Conservation (phyloP, 2,113 vertebrate genomes). For the Columba janthina region DNA sequence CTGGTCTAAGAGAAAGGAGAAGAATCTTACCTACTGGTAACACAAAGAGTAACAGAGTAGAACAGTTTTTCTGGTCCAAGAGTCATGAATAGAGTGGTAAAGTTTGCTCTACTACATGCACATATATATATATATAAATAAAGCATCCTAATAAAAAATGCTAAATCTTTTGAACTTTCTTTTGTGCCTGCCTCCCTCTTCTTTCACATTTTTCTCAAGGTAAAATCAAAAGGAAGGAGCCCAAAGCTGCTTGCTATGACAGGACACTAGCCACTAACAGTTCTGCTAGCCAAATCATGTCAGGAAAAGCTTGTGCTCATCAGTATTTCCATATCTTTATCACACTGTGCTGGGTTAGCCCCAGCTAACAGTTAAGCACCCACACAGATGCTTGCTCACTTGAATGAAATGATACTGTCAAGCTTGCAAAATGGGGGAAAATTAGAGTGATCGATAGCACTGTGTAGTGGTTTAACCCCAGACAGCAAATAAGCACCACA, state of each 20-base stretch:
- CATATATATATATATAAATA: not conserved
- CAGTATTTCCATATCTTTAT: not conserved
- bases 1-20: constrained; percentile 89
- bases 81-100: constrained; percentile 77
- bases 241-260: not conserved
- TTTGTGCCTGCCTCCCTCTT: not conserved
- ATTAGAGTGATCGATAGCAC: not conserved
- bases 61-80: constrained; percentile 89
- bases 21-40: constrained; percentile 91
- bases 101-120: constrained; percentile 85
- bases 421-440: not conserved
- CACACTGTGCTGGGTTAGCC: no score
- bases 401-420: not conserved
- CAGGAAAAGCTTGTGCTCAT: not conserved
- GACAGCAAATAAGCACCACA: no score
- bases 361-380: no score
- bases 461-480: no score
- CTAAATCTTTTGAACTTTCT: not conserved
- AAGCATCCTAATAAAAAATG: not conserved
- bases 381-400: no score
- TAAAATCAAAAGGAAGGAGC: not conserved
- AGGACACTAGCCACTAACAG: not conserved
- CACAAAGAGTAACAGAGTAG: constrained; percentile 86
- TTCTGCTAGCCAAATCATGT: not conserved
- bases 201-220: no score